Conservation (phyloP, 23 tunicate species). For the Trididemnum miniatum region DNA sequence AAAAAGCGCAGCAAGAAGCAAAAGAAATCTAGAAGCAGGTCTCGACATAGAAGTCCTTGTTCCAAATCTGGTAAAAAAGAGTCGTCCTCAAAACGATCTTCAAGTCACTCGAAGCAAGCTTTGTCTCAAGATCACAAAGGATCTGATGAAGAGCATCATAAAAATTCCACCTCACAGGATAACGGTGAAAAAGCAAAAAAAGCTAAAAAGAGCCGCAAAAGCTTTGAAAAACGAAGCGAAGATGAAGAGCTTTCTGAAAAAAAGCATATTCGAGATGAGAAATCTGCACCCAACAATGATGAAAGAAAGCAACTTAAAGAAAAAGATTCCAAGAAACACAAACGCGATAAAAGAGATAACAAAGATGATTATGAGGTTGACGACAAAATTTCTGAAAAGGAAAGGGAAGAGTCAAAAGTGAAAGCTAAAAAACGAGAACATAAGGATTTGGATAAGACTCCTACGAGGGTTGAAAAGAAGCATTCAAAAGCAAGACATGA, state of each 20-base stretch:
- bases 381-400: neutral
- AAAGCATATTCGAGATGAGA: neutral
- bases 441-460: too few species aligned
- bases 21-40: constrained; percentile 23
- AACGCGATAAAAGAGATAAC: neutral
- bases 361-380: neutral
- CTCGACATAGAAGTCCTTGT: neutral
- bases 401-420: too few species aligned
- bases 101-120: too few species aligned
- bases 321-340: neutral
- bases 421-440: too few species aligned
- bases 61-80: neutral
- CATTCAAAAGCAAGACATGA: too few species aligned
- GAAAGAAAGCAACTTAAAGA: neutral
- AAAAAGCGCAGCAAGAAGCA: neutral
- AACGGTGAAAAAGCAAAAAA: too few species aligned
- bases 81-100: neutral
- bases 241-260: neutral
- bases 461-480: too few species aligned
- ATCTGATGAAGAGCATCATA: neutral
- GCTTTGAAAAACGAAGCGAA: neutral
- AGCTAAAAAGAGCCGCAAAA: too few species aligned
- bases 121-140: neutral
- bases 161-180: neutral
- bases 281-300: neutral